phyloP scores from a whole-genome alignment of 2,888 invertebrate species.

The Drosophila ezoana region DNA sequence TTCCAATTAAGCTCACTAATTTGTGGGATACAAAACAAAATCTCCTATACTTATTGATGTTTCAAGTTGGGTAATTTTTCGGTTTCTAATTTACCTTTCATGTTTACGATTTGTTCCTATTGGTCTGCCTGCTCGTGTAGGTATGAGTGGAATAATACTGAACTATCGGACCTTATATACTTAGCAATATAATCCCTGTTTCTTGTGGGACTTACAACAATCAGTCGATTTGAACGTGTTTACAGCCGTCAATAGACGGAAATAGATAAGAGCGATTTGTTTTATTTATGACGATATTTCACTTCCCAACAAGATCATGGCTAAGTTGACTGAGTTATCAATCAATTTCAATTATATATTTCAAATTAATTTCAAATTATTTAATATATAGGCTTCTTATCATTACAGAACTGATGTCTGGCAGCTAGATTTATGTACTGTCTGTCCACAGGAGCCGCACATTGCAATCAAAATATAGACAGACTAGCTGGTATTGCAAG shows the following conservation, averaged over 20 bases:
- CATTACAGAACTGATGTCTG: too few relatives aligned
- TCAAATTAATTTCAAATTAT: too few relatives aligned
- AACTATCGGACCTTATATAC: slow-evolving; percentile 1
- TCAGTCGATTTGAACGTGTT: not conserved
- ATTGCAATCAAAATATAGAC: too few relatives aligned
- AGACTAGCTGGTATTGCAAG: too few relatives aligned
- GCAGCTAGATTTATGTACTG: too few relatives aligned
- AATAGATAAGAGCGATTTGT: not conserved
- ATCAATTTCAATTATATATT: too few relatives aligned
- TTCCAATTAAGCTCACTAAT: not conserved
- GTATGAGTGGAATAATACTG: not conserved
- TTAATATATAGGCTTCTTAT: too few relatives aligned
- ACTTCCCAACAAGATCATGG: not conserved
- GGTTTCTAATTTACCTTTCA: not conserved
- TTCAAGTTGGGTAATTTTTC: not conserved
- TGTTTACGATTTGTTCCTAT: not conserved
- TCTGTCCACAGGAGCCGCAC: too few relatives aligned
- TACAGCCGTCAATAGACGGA: slow-evolving; percentile 10
- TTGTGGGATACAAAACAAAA: too few relatives aligned
- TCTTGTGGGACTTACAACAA: not conserved
- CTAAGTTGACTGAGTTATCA: not conserved
- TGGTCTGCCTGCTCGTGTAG: not conserved
- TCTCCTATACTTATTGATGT: not conserved
- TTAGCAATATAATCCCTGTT: not conserved
- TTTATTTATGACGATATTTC: not conserved